Base-by-base conservation (phyloP, 2,888 invertebrate species). In the Dolichomitus sp. region DNA sequence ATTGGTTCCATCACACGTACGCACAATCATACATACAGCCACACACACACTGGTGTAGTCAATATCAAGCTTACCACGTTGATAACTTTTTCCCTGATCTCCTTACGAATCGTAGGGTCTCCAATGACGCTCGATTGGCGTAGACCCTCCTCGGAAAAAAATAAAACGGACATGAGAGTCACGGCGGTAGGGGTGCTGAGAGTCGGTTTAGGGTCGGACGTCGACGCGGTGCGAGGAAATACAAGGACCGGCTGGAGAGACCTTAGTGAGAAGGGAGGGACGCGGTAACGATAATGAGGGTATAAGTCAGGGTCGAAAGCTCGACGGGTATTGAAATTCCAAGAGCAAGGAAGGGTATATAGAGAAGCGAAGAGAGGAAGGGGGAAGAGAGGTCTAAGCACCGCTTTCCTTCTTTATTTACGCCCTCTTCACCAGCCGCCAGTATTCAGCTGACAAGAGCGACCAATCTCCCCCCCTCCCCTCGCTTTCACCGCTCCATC, bases 311-410 rank as follows among this genome's bases (percentile, higher is more conserved):
- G 76, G 80, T 83, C 80, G 83, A 83, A 76, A 84, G 83, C 89
- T 86, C 83, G 86, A 86, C 83, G 85, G 85, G 80, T 87, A 89
- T 88, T 87, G 86, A 89, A 89, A 89, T 88, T 86, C 85, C 89
- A 69, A 70, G 73, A 80, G 81, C 80, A 57, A 69, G 74, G 66
- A 14, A 33, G n/a, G 19, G 48, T 17, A n/a, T 37, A 42, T 30
- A 57, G 70, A 19, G 23, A 33, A 40, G 61, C 27, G 27, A 50
- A 54, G 52, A n/a, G 66, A 65, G 66, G 63, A 23, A 66, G 48
- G 54, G 42, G 12, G 54, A 72, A 54, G 59, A 50, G 48, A 73
- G 61, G 37, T 61, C 61, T 73, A 48, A 73, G 73, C 73, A 59
- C 37, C 50, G 23, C 30, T 61, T 48, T 48, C 80, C 75, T 79